Evolutionary conservation across 2,888 invertebrate genomes (phyloP).

Genomic region (Seira musarum): DNA sequence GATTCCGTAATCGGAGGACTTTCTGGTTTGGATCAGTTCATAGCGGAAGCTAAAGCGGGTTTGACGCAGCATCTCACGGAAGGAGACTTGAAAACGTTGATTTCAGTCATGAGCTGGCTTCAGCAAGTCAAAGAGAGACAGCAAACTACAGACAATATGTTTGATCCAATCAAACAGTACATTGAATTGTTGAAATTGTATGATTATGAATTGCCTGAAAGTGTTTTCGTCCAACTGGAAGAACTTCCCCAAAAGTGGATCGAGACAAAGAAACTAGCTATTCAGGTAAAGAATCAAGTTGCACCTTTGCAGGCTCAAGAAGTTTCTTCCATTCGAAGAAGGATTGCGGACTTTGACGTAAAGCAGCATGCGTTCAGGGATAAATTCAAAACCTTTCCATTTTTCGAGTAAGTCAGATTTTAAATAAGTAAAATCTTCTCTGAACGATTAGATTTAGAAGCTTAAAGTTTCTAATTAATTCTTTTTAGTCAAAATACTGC

Average conservation of each 20-base stretch:
- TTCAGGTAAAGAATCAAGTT: slow-evolving; percentile 93
- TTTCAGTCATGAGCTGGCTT: slow-evolving; percentile 94
- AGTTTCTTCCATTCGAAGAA: slow-evolving; percentile 90
- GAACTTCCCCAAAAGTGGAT: slow-evolving; percentile 97
- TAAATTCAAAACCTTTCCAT: slow-evolving; percentile 77
- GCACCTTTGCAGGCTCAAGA: slow-evolving; percentile 95
- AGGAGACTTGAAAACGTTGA: slow-evolving; percentile 91
- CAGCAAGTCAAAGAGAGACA: slow-evolving; percentile 94
- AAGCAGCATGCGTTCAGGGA: slow-evolving; percentile 90
- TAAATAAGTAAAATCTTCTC: not conserved
- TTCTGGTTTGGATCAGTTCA: slow-evolving; percentile 88
- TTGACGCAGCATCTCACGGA: slow-evolving; percentile 84
- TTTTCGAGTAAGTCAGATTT: slow-evolving; percentile 73
- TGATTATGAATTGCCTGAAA: slow-evolving; percentile 97
- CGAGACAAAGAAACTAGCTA: slow-evolving; percentile 92
- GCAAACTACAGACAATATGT: slow-evolving; percentile 93
- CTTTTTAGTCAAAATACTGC: slow-evolving; percentile 82
- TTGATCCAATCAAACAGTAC: slow-evolving; percentile 93
- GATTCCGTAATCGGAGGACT: slow-evolving; percentile 87
- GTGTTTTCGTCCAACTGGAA: slow-evolving; percentile 87
- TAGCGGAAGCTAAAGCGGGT: slow-evolving; percentile 92
- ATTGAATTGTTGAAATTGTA: slow-evolving; percentile 94
- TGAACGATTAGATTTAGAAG: too few species aligned
- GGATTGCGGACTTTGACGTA: slow-evolving; percentile 88
- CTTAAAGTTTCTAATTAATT: too few species aligned